Conservation (phyloP, 2,113 vertebrate species). For the Psittacula cyanocephala region DNA sequence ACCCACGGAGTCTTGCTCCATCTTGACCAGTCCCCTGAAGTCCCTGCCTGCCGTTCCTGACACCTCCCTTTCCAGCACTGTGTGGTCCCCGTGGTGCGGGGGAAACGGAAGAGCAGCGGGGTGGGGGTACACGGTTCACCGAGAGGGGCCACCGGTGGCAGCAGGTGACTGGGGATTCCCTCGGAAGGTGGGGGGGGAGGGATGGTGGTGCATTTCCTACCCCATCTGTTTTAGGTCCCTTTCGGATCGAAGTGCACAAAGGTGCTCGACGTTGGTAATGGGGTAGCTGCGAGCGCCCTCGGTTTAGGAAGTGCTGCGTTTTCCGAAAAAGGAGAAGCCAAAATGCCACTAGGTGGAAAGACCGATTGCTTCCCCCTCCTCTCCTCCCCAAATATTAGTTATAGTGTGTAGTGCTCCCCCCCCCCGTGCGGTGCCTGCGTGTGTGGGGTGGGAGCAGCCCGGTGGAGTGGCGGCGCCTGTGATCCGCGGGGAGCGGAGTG, state of each 20-base stretch:
- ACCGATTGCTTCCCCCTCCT: not conserved
- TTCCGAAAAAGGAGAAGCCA: not conserved
- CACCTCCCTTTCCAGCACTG: rapidly evolving
- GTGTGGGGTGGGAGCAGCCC: not conserved
- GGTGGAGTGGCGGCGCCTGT: not conserved
- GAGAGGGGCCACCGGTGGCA: not conserved
- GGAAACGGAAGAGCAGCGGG: not conserved
- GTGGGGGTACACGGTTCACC: not conserved
- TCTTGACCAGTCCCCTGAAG: rapidly evolving
- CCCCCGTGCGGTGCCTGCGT: not conserved
- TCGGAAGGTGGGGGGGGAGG: not conserved
- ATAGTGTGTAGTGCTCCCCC: not conserved
- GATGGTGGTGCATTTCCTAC: not conserved
- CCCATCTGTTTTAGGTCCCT: not conserved
- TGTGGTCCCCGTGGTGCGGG: rapidly evolving
- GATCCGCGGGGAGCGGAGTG: not conserved
- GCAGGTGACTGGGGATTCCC: not conserved
- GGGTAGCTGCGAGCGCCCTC: rapidly evolving
- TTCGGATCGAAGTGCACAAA: not conserved
- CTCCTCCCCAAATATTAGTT: not conserved
- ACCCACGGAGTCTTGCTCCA: rapidly evolving
- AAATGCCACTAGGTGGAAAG: not conserved
- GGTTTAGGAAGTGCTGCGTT: not conserved
- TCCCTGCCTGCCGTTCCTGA: not conserved
- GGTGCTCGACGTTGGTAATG: no score